A percentile compares a stretch with the other conserved stretches of the same genome.
phyloP scores from a whole-genome alignment of 92 coral and sea anemone species.

The Metridium senile region DNA sequence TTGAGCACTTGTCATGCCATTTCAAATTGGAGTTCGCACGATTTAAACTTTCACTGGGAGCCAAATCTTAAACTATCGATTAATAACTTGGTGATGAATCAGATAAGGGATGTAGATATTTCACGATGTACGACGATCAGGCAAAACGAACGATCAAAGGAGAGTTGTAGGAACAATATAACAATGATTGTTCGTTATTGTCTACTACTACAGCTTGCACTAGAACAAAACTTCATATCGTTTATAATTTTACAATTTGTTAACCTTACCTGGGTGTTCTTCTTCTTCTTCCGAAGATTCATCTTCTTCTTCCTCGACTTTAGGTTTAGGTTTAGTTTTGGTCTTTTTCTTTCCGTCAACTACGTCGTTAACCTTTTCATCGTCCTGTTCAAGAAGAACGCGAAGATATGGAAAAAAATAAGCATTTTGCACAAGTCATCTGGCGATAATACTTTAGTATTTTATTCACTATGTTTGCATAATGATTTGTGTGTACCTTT shows the following conservation, averaged over 20 bases:
- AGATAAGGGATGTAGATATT: too few relatives aligned
- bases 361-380: slow-evolving; percentile 53
- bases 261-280: slow-evolving; percentile 53
- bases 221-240: background rate
- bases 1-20: too few relatives aligned
- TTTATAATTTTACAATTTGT: too few relatives aligned
- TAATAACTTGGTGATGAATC: too few relatives aligned
- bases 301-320: slow-evolving; percentile 62
- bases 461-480: too few relatives aligned
- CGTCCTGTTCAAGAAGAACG: slow-evolving; percentile 30
- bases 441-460: background rate
- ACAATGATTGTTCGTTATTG: background rate
- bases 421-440: background rate
- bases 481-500: slow-evolving; percentile 27
- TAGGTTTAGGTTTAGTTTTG: slow-evolving; percentile 37
- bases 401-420: background rate
- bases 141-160: background rate
- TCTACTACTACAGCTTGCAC: background rate
- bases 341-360: slow-evolving; percentile 44
- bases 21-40: too few relatives aligned
- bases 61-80: too few relatives aligned
- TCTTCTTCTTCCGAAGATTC: slow-evolving; percentile 82
- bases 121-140: background rate
- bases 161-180: background rate
- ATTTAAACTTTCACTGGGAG: too few relatives aligned